Conservation (phyloP, 2,797 vertebrate genomes). For the Nyctibius grandis region DNA sequence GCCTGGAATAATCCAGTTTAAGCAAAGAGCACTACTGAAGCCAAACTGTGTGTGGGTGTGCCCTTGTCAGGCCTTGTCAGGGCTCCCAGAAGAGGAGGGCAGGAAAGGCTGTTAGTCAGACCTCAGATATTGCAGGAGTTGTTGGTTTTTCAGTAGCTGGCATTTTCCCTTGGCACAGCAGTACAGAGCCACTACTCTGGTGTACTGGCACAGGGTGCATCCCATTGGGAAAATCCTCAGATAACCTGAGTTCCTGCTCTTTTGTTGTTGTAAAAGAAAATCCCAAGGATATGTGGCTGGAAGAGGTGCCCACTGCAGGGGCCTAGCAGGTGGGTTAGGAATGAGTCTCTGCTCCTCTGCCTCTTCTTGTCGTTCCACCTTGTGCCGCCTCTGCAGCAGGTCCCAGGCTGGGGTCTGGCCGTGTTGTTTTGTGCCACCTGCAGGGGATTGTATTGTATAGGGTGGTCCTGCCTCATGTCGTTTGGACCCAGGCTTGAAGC, state of each 20-base stretch:
- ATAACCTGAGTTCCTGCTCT: neutral
- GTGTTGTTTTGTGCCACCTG: neutral
- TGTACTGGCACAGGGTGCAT: neutral
- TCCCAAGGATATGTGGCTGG: neutral
- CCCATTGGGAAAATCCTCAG: neutral
- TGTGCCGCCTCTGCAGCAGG: neutral
- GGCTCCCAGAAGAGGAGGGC: slow-evolving; percentile 28
- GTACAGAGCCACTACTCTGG: neutral
- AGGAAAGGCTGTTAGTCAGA: slow-evolving; percentile 34
- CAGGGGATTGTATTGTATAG: neutral
- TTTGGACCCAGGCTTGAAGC: neutral
- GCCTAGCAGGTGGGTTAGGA: neutral
- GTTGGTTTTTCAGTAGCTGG: slow-evolving; percentile 17
- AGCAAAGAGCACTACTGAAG: slow-evolving; percentile 4
- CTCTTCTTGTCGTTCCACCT: neutral
- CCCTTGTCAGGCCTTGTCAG: slow-evolving; percentile 45
- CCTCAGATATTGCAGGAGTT: neutral
- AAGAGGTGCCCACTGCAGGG: neutral
- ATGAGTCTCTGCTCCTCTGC: neutral
- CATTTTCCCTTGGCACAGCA: neutral
- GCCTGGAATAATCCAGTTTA: slow-evolving; percentile 58
- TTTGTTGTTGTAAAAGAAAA: neutral
- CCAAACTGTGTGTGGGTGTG: slow-evolving; percentile 51
- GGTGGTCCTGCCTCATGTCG: accelerated
- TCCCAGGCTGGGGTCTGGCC: neutral